Base-by-base conservation (phyloP, 2,113 vertebrate genomes). In the Nesogale talazaci region DNA sequence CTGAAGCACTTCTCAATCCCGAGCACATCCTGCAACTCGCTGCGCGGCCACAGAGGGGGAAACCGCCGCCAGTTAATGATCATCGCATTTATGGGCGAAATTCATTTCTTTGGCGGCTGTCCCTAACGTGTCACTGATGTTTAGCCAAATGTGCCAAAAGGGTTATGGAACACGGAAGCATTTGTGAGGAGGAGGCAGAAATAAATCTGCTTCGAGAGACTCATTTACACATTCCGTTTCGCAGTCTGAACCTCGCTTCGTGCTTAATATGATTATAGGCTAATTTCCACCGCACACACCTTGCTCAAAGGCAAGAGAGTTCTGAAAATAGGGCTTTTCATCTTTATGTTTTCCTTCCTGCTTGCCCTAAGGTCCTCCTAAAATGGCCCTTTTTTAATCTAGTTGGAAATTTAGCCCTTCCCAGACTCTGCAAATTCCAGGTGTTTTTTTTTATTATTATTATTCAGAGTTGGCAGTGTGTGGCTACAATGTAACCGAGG, bases 131-230 rank as follows among this genome's bases (percentile, higher is more conserved):
- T 90, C 95, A 84, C 92, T 86, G 74, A 70, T 42, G 70, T 89
- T 97, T 74, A 96, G 81, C 94, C 94, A 94, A 84, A 95, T 4
- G 92, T 97, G 94, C 90, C 80, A 46, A 92, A 77, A 92, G 95
- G 97, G 94, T 57, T 57, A 63, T 75, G 94, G 94, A 93, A 94
- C 89, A 63, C 79, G 31, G 92, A 67, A 91, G 92, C 95, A 63
- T 79, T 57, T 70, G 91, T 67, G 95, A 59, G 91, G 88, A 88
- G 95, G 94, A 94, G 93, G 97, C 91, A 14, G 95, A n/a, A 61
- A 86, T 42, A 86, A 84, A 63, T 94, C 93, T 82, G 87, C 92
- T 77, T 93, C 5, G 40, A 96, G 96, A 88, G 89, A 89, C 91
- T 92, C 42, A 96, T 93, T 93, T 86, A 77, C 96, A 95, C 84